Evolutionary conservation across 2,888 invertebrate genomes (phyloP).

Genomic region (Amphipyra berbera): DNA sequence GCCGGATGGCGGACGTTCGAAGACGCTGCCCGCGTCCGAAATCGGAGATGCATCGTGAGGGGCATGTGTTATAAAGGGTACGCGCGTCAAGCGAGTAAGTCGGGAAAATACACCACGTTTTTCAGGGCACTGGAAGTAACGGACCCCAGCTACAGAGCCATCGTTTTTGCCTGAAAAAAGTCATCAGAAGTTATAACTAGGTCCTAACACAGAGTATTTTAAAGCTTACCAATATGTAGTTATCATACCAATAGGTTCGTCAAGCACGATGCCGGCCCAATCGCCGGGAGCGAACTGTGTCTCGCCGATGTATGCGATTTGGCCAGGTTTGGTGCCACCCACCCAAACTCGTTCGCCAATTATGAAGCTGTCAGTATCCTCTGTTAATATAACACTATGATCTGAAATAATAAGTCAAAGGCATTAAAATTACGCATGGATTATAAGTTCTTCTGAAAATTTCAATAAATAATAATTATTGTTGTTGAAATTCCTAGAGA

Average conservation of each 20-base stretch:
- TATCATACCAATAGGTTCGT: slow-evolving; percentile 96
- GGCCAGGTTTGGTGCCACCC: slow-evolving; percentile 96
- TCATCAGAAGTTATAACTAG: slow-evolving; percentile 10
- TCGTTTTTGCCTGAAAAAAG: slow-evolving; percentile 96
- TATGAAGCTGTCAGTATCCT: slow-evolving; percentile 98
- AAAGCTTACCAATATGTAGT: background rate
- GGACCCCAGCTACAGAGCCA: slow-evolving; percentile 97
- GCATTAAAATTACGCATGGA: slow-evolving; percentile 19
- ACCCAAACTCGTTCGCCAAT: slow-evolving; percentile 99
- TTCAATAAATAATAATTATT: background rate
- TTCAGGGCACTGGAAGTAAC: slow-evolving; percentile 98
- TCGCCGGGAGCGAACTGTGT: slow-evolving; percentile 99
- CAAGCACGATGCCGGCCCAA: slow-evolving; percentile 99
- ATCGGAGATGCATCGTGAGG: slow-evolving; percentile 86
- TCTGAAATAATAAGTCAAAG: slow-evolving; percentile 88
- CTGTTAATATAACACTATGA: slow-evolving; percentile 95
- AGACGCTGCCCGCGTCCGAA: slow-evolving; percentile 86
- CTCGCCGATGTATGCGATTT: slow-evolving; percentile 97
- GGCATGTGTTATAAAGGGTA: slow-evolving; percentile 90
- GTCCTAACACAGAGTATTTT: background rate
- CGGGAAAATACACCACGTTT: slow-evolving; percentile 98
- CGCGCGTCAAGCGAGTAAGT: slow-evolving; percentile 94
- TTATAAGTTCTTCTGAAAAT: slow-evolving; percentile 10
- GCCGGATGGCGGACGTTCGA: slow-evolving; percentile 85
- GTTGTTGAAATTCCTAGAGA: slow-evolving; percentile 16